Evolutionary conservation across 2,113 vertebrate species (phyloP).

Genomic region (Pomatostomus ruficeps): DNA sequence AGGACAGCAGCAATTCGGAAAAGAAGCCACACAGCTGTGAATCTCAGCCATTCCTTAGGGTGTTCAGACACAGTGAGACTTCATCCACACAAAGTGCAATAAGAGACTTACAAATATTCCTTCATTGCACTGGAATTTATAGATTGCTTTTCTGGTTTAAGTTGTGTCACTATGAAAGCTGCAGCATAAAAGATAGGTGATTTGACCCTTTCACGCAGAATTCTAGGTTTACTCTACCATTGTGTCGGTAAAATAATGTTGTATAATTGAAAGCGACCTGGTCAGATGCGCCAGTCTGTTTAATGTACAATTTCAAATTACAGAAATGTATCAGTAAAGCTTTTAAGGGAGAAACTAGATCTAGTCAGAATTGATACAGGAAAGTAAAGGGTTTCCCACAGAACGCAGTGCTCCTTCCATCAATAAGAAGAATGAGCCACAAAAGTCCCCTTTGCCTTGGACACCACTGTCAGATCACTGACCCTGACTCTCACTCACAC

Average conservation of each 20-base stretch:
- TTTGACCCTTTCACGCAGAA: neutral
- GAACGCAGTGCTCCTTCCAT: neutral
- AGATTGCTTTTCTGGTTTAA: neutral
- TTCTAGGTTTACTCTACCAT: neutral
- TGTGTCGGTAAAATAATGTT: neutral
- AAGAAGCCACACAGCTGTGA: neutral
- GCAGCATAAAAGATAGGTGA: neutral
- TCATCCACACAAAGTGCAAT: neutral
- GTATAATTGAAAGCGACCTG: rapidly evolving
- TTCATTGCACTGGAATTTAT: neutral
- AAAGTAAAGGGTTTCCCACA: neutral
- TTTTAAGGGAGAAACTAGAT: neutral
- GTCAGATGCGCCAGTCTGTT: neutral
- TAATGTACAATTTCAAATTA: neutral
- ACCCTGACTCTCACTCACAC: conserved; percentile 2
- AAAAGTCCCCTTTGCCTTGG: neutral
- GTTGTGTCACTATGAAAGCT: neutral
- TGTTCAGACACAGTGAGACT: neutral
- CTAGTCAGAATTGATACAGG: neutral
- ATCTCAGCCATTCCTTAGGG: neutral
- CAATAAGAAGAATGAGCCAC: neutral
- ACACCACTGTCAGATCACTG: neutral
- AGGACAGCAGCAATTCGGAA: neutral
- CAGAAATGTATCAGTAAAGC: neutral
- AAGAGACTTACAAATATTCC: neutral